Evolutionary conservation across 2,113 vertebrate species (phyloP), one percentile per base, ranked within the genome.

Genomic region (Oreochromis tanganicae): DNA sequence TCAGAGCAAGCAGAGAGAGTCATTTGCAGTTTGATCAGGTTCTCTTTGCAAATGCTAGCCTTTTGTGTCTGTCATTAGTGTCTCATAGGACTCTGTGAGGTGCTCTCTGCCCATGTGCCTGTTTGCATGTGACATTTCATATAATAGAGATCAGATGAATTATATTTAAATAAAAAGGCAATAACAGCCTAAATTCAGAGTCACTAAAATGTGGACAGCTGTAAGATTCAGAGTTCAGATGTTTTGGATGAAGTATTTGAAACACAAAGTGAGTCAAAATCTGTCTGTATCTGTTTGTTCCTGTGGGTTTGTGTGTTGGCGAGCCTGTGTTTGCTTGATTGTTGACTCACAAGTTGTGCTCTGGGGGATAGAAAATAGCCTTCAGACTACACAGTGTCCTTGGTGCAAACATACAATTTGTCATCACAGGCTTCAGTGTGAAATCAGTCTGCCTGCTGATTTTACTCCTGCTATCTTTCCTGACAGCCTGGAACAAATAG

Each of bases 241-340:
- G 12, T 41, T 59, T 21, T 41, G n/a, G 16, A 27, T 2, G 9
- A 71, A 63, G 14, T 21, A 10, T 82, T 68, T 84, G 4, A 19
- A 10, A 34, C 9, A 59, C 34, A 43, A 82, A 79, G 2, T 75
- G 41, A 75, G 71, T 29, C 71, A 48, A 7, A 52, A 7, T 84
- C 21, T 61, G 34, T 78, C 54, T 56, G 17, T 52, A 38, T 80
- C n/a, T 59, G 97, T 98, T 94, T 96, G 96, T 94, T 21, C 50
- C 11, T 87, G 48, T 85, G 80, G 81, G 55, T 85, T 12, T 84
- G 50, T 88, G 11, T 48, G 46, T 59, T 52, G 24, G 7, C 2
- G 2, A 71, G 79, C 14, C 17, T 88, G 38, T 54, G 68, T 85
- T 90, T 84, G 55, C 78, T 57, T 59, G 66, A 54, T 82, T 92